These are phyloP conservation scores for Andrena flavipes DNA, from an alignment of 2,888 invertebrate species.

Conservation along the genomic window DNA sequence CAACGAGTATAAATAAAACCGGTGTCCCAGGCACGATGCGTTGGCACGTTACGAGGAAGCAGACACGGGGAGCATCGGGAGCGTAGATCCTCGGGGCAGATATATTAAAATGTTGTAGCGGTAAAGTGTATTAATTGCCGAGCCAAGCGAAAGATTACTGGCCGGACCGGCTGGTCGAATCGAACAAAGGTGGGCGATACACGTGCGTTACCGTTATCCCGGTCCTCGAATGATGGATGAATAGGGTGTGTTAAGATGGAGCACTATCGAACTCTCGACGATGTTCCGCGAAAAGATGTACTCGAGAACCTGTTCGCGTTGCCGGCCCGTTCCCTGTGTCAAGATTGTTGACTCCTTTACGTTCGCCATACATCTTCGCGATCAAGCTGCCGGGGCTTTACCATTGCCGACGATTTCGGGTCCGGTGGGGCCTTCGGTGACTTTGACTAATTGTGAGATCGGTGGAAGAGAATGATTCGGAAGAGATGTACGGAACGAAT, in stretches of 20 bases:
- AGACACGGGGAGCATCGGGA: conserved; percentile 12
- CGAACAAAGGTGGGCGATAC: conserved; percentile 70
- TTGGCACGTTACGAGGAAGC: conserved; percentile 9
- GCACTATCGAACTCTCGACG: conserved; percentile 49
- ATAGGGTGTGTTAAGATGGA: conserved; percentile 59
- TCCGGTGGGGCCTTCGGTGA: too few species aligned
- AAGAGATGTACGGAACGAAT: too few species aligned
- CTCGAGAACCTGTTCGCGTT: conserved; percentile 26
- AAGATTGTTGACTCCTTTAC: neutral
- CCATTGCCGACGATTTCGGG: too few species aligned
- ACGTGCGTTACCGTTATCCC: conserved; percentile 68
- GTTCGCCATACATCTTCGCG: neutral
- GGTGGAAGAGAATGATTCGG: too few species aligned
- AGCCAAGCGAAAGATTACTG: conserved; percentile 66
- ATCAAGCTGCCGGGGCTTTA: too few species aligned
- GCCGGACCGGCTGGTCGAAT: conserved; percentile 42
- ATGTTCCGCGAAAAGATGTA: conserved; percentile 40
- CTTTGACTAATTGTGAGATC: too few species aligned
- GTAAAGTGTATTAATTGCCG: conserved; percentile 73
- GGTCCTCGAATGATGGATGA: conserved; percentile 69
- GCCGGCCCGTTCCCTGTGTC: neutral
- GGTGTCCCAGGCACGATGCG: conserved; percentile 5
- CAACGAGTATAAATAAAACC: conserved; percentile 27
- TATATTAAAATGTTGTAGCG: conserved; percentile 66
- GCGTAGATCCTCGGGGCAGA: conserved; percentile 40